phyloP scores from a whole-genome alignment of 2,113 vertebrate species.

The Pterophyllum scalare region DNA sequence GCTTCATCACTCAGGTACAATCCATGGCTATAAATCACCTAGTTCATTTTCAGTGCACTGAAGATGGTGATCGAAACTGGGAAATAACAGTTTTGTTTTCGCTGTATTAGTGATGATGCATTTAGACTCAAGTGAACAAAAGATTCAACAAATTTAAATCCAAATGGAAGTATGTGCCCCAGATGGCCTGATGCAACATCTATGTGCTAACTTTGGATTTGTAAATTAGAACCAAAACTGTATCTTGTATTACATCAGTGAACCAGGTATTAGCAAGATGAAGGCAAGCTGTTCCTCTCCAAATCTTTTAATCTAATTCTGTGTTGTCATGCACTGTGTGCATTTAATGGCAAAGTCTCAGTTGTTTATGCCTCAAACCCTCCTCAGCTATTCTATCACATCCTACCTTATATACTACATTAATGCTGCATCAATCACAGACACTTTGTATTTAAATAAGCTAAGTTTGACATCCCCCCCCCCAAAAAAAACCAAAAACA shows the following conservation, averaged over 20 bases:
- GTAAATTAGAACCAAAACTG: background rate
- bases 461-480: background rate
- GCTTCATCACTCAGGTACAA: slow-evolving; percentile 16
- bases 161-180: background rate
- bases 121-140: background rate
- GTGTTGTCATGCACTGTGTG: background rate
- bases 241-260: background rate
- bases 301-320: slow-evolving; percentile 8
- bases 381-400: background rate
- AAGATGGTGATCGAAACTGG: slow-evolving; percentile 4
- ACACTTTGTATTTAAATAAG: background rate
- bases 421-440: background rate
- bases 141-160: slow-evolving; percentile 34
- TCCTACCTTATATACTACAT: background rate
- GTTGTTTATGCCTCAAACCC: slow-evolving; percentile 34
- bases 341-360: background rate
- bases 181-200: background rate
- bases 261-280: background rate
- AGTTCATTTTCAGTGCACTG: background rate
- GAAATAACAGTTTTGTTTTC: slow-evolving; percentile 41
- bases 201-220: background rate
- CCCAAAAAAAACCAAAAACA: background rate
- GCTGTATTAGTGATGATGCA: background rate
- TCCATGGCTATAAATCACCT: background rate
- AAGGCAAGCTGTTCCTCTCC: background rate